These are phyloP conservation scores for Brachionichthys hirsutus DNA, from an alignment of 2,113 vertebrate species.

Conservation along the genomic window DNA sequence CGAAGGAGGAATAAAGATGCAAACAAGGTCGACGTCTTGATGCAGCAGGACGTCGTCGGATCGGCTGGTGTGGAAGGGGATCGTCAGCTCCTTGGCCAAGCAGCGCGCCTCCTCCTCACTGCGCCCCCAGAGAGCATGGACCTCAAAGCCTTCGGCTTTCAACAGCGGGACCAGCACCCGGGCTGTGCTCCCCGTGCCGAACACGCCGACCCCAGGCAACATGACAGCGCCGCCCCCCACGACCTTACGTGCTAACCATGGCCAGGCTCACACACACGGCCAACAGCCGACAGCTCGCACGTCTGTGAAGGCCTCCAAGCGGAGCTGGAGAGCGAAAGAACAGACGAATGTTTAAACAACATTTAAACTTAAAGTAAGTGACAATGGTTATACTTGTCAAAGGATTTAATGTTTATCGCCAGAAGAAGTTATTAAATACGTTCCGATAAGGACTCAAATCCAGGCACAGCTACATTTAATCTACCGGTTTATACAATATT, in stretches of 20 bases:
- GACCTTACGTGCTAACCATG: slow-evolving; percentile 43
- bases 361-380: not conserved
- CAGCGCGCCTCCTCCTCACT: slow-evolving; percentile 91
- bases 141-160: slow-evolving; percentile 90
- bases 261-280: slow-evolving; percentile 24
- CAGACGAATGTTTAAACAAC: not conserved
- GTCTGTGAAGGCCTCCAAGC: slow-evolving; percentile 3
- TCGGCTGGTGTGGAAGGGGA: slow-evolving; percentile 91
- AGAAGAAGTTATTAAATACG: too few relatives aligned
- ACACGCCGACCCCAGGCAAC: slow-evolving; percentile 96
- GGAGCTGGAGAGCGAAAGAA: slow-evolving; percentile 30
- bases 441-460: too few relatives aligned
- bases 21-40: slow-evolving; percentile 95
- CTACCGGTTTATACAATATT: too few relatives aligned
- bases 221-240: slow-evolving; percentile 66
- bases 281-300: not conserved
- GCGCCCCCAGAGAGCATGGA: slow-evolving; percentile 92
- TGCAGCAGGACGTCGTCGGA: slow-evolving; percentile 93
- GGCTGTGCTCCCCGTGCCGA: slow-evolving; percentile 92
- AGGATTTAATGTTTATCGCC: too few relatives aligned
- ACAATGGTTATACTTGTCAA: not conserved
- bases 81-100: slow-evolving; percentile 88
- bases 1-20: slow-evolving; percentile 94
- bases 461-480: too few relatives aligned
- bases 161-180: slow-evolving; percentile 89